Evolutionary conservation across 2,113 vertebrate genomes (phyloP), one percentile per base, ranked within the genome.

Genomic region (Eira barbara): DNA sequence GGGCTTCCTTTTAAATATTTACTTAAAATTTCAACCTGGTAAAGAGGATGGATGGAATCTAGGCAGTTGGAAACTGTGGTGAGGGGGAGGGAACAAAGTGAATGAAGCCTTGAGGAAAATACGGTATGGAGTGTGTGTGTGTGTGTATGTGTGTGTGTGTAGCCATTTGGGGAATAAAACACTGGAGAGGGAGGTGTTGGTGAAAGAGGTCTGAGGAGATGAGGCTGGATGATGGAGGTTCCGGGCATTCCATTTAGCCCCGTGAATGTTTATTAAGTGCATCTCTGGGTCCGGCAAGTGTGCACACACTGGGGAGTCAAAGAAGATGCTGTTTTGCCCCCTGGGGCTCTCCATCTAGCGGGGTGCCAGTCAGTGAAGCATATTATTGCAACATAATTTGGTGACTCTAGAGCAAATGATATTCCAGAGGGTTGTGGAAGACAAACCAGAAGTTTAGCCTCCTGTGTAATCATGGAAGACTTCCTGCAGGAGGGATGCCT

Each of bases 101-200:
- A 63, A 59, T 3, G 36, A 31, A 59, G 42, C 71, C 39, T 80
- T 21, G 73, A 39, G 31, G 83, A 63, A 59, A 25, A 74, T 45
- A 11, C 1, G 8, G 7, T 9, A 2, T 2, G 7, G 47, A 20
- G 31, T 8, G 31, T 25, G 2, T 15, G 18, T 27, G 55, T 25
- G 36, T 25, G 2, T 15, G 17, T 25, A 36, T 2, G 10, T 49
- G 14, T 52, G 3, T 52, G 49, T 52, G 8, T n/a, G 6, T 4
- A 15, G 15, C 20, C 4, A 1, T 7, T 29, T 9, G 18, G 36
- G 25, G 82, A 59, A 4, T n/a, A 39, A 17, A 63, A 45, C 9
- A 0, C 1, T 25, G 39, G 73, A 20, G 78, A 6, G 67, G 0
- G 15, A 61, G 12, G 6, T 31, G 15, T 45, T 12, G 27, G 14